Conservation (phyloP, 2,797 vertebrate genomes). For the Graptemys geographica region DNA sequence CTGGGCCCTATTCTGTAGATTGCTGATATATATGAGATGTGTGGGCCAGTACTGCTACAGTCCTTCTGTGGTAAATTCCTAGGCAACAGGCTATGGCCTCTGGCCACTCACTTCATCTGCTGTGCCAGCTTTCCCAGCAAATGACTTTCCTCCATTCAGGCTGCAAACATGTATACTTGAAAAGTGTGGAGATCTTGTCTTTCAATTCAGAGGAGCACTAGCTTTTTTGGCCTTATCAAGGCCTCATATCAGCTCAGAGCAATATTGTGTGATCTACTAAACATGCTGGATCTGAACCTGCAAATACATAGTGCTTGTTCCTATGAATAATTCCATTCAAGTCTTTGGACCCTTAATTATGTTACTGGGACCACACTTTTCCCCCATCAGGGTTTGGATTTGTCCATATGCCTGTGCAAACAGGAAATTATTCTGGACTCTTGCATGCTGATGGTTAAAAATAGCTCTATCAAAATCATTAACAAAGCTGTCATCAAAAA, state of each 20-base stretch:
- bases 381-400: slow-evolving; percentile 65
- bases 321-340: neutral
- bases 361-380: neutral
- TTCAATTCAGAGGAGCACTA: slow-evolving; percentile 74
- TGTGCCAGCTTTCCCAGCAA: slow-evolving; percentile 62
- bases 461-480: neutral
- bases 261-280: slow-evolving; percentile 56
- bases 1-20: neutral
- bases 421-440: neutral
- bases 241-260: slow-evolving; percentile 66
- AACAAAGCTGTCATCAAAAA: neutral
- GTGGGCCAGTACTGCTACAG: fast-evolving
- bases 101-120: slow-evolving; percentile 63
- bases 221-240: slow-evolving; percentile 71
- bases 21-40: neutral
- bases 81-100: slow-evolving; percentile 42
- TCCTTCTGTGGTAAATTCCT: neutral
- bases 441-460: neutral
- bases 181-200: slow-evolving; percentile 71
- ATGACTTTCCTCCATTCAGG: slow-evolving; percentile 74
- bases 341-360: neutral
- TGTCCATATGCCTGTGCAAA: slow-evolving; percentile 63
- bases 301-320: slow-evolving; percentile 70
- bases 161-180: slow-evolving; percentile 70
- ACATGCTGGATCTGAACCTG: slow-evolving; percentile 72